A percentile compares a stretch with the other conserved stretches of the same genome.
Conservation (phyloP, 2,113 vertebrate genomes). For the Tautogolabrus adspersus region DNA sequence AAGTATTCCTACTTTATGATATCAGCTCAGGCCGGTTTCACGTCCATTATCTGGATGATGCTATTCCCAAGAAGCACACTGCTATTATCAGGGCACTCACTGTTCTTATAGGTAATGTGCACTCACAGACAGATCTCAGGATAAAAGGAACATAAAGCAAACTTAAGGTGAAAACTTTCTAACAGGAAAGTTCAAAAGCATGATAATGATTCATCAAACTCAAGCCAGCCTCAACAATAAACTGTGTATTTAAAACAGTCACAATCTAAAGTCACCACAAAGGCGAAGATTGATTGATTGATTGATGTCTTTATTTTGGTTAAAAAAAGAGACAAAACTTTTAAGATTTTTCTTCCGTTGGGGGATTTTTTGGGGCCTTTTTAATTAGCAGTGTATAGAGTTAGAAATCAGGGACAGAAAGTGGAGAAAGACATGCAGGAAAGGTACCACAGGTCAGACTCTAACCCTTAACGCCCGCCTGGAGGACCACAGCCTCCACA, state of each 20-base stretch:
- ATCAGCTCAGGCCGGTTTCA: conserved; percentile 18
- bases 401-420: too few relatives aligned
- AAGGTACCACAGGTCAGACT: too few relatives aligned
- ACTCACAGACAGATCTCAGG: neutral
- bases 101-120: conserved; percentile 32
- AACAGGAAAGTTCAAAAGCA: neutral
- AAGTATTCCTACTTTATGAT: conserved; percentile 20
- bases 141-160: conserved; percentile 42
- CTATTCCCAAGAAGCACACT: conserved; percentile 38
- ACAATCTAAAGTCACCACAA: neutral
- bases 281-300: too few relatives aligned
- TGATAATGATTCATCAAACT: neutral
- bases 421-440: too few relatives aligned
- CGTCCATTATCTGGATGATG: conserved; percentile 52
- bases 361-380: too few relatives aligned
- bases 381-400: too few relatives aligned
- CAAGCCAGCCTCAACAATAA: neutral
- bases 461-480: too few relatives aligned
- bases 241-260: neutral
- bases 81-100: conserved; percentile 33
- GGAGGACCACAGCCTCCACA: too few relatives aligned
- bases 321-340: too few relatives aligned
- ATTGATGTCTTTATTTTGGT: too few relatives aligned
- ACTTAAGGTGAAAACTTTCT: conserved; percentile 25
- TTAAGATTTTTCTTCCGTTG: too few relatives aligned